These are phyloP conservation scores for Galagoides demidoff DNA, from an alignment of 2,797 vertebrate genomes.

Conservation along the genomic window DNA sequence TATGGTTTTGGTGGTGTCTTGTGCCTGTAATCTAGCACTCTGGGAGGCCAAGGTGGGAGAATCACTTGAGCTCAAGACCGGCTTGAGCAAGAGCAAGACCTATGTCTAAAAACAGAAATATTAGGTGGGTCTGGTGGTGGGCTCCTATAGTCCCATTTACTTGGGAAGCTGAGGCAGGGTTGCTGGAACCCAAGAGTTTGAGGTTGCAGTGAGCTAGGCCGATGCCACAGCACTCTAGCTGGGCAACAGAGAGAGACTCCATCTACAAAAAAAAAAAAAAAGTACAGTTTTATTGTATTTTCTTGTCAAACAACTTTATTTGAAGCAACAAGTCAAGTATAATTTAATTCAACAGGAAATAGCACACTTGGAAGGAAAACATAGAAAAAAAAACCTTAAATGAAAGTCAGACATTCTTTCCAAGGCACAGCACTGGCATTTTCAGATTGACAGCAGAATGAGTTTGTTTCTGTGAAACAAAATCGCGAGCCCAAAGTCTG, in stretches of 20 bases:
- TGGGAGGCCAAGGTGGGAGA: no score
- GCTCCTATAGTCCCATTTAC: no score
- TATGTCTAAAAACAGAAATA: no score
- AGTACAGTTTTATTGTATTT: conserved; percentile 61
- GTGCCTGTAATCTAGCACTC: no score
- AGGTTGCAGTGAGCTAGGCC: no score
- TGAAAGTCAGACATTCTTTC: conserved; percentile 79
- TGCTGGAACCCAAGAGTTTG: no score
- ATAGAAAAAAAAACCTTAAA: conserved; percentile 71
- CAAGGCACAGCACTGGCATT: conserved; percentile 74
- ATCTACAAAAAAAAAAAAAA: conserved; percentile 49
- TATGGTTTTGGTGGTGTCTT: conserved; percentile 10
- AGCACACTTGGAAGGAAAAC: conserved; percentile 79
- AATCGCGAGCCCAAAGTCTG: conserved; percentile 44
- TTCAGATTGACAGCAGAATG: conserved; percentile 79
- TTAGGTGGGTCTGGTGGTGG: no score
- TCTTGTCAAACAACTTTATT: conserved; percentile 73
- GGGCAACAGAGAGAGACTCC: no score
- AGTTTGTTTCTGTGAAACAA: conserved; percentile 64
- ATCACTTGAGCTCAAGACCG: no score
- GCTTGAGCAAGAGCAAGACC: no score
- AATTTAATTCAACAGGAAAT: conserved; percentile 79
- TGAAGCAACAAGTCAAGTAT: conserved; percentile 69
- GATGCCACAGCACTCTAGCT: no score
- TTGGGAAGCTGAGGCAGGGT: no score